A percentile compares a stretch with the other conserved stretches of the same genome.
Conservation (phyloP, 1,140 invertebrate genomes). For the Heliconius hewitsoni region DNA sequence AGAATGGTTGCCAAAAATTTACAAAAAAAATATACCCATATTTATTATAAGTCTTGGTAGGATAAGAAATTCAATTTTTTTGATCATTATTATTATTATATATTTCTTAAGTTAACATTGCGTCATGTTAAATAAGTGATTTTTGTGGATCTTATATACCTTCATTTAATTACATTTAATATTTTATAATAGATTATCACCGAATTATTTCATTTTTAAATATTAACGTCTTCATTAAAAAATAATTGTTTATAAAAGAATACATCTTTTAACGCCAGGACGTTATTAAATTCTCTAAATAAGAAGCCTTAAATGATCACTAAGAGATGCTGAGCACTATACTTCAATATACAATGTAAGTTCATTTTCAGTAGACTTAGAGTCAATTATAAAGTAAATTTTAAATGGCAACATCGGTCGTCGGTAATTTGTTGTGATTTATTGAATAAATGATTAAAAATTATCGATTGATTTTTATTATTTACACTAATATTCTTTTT, state of each 20-base stretch:
- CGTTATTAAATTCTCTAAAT: neutral
- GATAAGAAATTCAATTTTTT: neutral
- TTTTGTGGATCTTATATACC: neutral
- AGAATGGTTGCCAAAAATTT: conserved; percentile 5
- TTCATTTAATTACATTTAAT: neutral
- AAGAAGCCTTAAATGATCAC: conserved; percentile 7
- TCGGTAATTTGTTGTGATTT: conserved; percentile 35
- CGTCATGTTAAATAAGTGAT: neutral
- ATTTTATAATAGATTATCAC: neutral
- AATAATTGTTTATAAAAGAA: neutral
- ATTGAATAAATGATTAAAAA: conserved; percentile 25
- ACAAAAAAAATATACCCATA: neutral
- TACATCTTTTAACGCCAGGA: neutral
- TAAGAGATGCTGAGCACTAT: neutral
- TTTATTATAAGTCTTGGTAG: neutral
- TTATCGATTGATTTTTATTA: neutral
- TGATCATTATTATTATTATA: neutral
- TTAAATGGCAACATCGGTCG: conserved; percentile 28
- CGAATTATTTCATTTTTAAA: too few relatives aligned
- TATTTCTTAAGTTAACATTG: neutral
- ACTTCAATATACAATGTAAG: conserved; percentile 8
- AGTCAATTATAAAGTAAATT: conserved; percentile 35
- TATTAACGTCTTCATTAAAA: neutral
- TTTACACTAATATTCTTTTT: neutral
- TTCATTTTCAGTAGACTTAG: conserved; percentile 33